Evolutionary conservation across 1,140 invertebrate genomes (phyloP), one percentile per base, ranked within the genome.

Genomic region (Anoplophora glabripennis): DNA sequence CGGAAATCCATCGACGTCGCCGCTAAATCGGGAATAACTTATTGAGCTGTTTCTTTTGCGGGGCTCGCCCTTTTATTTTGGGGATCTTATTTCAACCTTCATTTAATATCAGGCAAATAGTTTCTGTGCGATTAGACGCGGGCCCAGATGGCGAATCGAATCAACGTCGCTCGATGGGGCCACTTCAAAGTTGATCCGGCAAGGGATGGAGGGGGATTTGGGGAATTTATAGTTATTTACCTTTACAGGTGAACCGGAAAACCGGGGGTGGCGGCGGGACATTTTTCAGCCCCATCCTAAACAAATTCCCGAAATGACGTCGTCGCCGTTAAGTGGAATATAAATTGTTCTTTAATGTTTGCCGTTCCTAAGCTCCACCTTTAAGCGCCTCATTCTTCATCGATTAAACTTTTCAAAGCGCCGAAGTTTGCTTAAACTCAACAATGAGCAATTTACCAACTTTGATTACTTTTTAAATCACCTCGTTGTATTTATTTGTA

Each of bases 61-160:
- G 21, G 21, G 38, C 38, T 61, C 49, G 53, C 40, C 36, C 28
- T 52, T 60, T 57, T 63, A 58, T 63, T 59, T 51, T 41, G 47
- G 33, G 48, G 35, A 54, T 54, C 62, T 59, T 60, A 64, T 64
- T 64, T 64, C 54, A 64, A 56, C 62, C 48, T 57, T 64, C 62
- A 64, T 64, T 64, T 64, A 64, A 60, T 64, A 64, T 56, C 41
- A 45, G 60, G 53, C 56, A 64, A 64, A 64, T 64, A 60, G 62
- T 60, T 64, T 60, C 62, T 60, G 56, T 64, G 59, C 62, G 62
- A 64, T 64, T 64, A 60, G 53, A 47, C 57, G 48, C 60, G 52
- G 58, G 62, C 41, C 52, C 57, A 59, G 56, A 57, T 51, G 47
- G 51, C 46, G 44, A 48, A 64, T 64, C 57, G 60, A 64, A 64